These are phyloP conservation scores for Saccopteryx bilineata DNA, from an alignment of 2,113 vertebrate genomes.

Conservation along the genomic window DNA sequence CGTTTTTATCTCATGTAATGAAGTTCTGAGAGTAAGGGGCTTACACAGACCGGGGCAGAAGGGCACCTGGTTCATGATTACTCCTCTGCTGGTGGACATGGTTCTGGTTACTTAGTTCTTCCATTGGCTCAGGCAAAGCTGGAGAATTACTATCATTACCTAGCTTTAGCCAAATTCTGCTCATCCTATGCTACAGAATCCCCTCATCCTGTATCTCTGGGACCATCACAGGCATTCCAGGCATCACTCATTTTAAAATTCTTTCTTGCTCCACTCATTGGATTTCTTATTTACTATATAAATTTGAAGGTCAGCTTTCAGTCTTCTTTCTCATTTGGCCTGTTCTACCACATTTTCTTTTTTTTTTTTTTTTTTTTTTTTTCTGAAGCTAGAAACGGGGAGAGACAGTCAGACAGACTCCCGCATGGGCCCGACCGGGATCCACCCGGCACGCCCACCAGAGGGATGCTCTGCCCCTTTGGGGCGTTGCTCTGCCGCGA, in stretches of 20 bases:
- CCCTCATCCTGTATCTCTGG: not conserved
- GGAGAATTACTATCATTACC: accelerated
- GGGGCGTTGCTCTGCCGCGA: too few species aligned
- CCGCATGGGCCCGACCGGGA: too few species aligned
- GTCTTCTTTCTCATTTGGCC: not conserved
- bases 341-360: not conserved
- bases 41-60: not conserved
- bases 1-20: not conserved
- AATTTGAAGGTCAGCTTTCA: not conserved
- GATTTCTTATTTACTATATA: not conserved
- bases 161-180: not conserved
- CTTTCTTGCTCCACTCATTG: not conserved
- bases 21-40: not conserved
- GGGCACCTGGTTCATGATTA: not conserved
- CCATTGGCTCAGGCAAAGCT: not conserved
- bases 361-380: too few species aligned
- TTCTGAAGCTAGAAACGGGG: too few species aligned
- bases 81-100: not conserved
- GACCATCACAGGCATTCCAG: too few species aligned
- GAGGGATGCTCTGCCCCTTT: too few species aligned
- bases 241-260: not conserved
- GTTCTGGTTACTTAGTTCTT: not conserved
- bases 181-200: not conserved
- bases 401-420: too few species aligned
- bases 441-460: too few species aligned